Conservation (phyloP, 2,888 invertebrate genomes). For the Nomada goodeniana region DNA sequence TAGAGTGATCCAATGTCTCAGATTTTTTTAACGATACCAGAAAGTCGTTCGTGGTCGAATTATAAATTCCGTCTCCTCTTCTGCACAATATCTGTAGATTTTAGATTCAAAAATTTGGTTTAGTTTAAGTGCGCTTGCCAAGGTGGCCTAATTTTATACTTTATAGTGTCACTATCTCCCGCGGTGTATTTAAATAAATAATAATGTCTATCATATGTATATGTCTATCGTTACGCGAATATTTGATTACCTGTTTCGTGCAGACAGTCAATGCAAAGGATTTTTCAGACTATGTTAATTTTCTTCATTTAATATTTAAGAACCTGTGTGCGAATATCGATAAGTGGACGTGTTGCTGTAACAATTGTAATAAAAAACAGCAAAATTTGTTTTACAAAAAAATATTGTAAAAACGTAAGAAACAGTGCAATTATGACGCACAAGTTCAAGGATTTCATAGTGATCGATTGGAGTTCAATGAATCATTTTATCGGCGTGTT, state of each 20-base stretch:
- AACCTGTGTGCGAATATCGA: slow-evolving; percentile 58
- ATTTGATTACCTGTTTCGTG: not conserved
- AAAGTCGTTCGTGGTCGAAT: not conserved
- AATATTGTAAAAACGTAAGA: too few relatives aligned
- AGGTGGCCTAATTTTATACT: not conserved
- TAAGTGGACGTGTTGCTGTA: slow-evolving; percentile 34
- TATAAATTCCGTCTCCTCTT: slow-evolving; percentile 22
- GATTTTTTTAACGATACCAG: not conserved
- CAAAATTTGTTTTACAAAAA: too few relatives aligned
- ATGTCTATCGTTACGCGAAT: too few relatives aligned
- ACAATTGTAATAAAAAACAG: not conserved
- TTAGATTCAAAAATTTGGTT: too few relatives aligned
- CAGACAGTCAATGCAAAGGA: not conserved
- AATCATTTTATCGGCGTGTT: slow-evolving; percentile 4
- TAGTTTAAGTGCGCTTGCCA: not conserved
- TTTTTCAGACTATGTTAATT: not conserved
- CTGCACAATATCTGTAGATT: too few relatives aligned
- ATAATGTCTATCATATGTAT: too few relatives aligned
- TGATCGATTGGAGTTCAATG: not conserved
- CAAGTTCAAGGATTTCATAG: too few relatives aligned
- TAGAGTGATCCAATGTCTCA: too few relatives aligned
- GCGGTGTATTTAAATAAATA: not conserved
- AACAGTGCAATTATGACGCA: too few relatives aligned
- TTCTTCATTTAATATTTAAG: slow-evolving; percentile 8
- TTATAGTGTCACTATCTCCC: not conserved